Evolutionary conservation across 1,140 invertebrate species (phyloP).

Genomic region (Drosophila punjabiensis): DNA sequence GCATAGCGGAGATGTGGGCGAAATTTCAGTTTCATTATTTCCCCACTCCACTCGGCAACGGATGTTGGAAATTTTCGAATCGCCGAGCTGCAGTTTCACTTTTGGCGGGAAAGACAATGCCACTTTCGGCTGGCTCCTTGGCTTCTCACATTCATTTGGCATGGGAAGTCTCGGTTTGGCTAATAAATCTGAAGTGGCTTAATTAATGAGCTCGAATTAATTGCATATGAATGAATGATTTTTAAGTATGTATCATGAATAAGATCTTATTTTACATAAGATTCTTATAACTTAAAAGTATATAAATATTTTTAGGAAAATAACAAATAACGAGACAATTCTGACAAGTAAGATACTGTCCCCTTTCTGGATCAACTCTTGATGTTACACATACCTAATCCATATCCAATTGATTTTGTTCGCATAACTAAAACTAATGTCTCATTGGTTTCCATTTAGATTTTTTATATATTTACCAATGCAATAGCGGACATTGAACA

Average conservation of each 20-base stretch:
- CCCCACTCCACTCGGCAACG: slow-evolving; percentile 15
- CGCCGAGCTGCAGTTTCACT: slow-evolving; percentile 24
- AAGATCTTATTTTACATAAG: neutral
- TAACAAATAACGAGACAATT: no score
- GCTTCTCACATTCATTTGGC: slow-evolving; percentile 14
- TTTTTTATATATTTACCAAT: neutral
- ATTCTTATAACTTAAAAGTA: neutral
- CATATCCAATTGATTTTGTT: neutral
- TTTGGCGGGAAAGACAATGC: slow-evolving; percentile 19
- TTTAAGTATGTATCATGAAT: neutral
- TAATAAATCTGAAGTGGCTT: slow-evolving; percentile 14
- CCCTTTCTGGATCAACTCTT: neutral
- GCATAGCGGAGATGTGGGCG: slow-evolving; percentile 41
- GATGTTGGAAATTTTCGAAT: slow-evolving; percentile 22
- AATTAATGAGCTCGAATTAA: slow-evolving; percentile 7
- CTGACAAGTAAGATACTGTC: neutral
- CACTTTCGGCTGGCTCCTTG: neutral
- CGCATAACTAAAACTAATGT: neutral
- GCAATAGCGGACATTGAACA: neutral
- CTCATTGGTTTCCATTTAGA: neutral
- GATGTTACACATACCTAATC: neutral
- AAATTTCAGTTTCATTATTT: slow-evolving; percentile 15
- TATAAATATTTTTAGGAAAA: neutral
- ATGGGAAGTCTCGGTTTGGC: slow-evolving; percentile 2
- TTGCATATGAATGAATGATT: slow-evolving; percentile 1